Evolutionary conservation across 2,888 invertebrate genomes (phyloP), one percentile per base, ranked within the genome.

Genomic region (Ectemnius continuus): DNA sequence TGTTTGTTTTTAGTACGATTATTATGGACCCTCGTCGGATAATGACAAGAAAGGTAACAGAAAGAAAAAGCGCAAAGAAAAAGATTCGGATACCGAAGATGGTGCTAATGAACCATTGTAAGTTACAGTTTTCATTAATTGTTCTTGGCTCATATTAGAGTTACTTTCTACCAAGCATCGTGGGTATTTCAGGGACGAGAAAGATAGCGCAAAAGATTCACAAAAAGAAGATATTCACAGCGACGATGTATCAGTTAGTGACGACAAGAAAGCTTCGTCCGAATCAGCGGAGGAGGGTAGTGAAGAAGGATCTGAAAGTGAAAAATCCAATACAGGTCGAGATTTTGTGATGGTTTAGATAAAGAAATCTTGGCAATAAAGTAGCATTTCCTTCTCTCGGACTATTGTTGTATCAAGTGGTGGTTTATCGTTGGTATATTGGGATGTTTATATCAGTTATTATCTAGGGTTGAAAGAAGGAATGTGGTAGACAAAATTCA

Each of bases 311-410:
- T 96, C 96, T 0, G 97, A 96, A 88, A 96, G 96, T 14, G 97
- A 97, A 85, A 94, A 96, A 68, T 96, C 96, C 14, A 96, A 96
- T 80, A 96, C 96, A 0, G 97, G 96, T 82, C 94, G 95, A 85
- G 97, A 97, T 92, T 97, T 97, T 91, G 97, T 97, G 92, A 96
- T 97, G 89, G 95, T 97, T 65, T 96, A 96, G 86, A 93, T 89
- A 78, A 70, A 63, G 36, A 61, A 58, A 47, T 48, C 56, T 75
- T 70, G 76, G 76, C 75, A 76, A 79, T 23, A 62, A 61, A 74
- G 73, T 77, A 83, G 70, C 61, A 79, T 70, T 67, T 64, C 60
- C 72, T 79, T 71, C 69, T 63, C 47, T 74, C 64, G 61, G 70
- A 73, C 52, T 67, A 73, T 60, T 69, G 66, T 67, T 63, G 52